Conservation (phyloP, 2,888 invertebrate genomes). For the Dasysyrphus albostriatus region DNA sequence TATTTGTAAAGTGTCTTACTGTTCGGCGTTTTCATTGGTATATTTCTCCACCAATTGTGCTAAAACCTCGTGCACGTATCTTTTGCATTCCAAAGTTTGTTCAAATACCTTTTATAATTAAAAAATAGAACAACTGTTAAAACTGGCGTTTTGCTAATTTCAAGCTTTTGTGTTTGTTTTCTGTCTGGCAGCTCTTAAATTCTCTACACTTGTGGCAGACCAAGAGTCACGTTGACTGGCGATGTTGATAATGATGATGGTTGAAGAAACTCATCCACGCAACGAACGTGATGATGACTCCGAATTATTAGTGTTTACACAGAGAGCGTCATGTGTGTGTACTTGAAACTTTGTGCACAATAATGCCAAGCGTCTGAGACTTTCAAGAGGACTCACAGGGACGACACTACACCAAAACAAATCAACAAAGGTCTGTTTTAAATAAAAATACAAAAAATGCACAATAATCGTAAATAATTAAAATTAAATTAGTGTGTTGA, state of each 20-base stretch:
- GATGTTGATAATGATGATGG: conserved; percentile 14
- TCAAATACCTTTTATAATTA: too few species aligned
- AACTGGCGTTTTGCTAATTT: too few species aligned
- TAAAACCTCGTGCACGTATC: too few species aligned
- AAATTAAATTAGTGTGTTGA: conserved; percentile 70
- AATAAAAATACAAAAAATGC: conserved; percentile 51
- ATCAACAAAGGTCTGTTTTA: conserved; percentile 29
- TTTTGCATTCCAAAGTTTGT: too few species aligned
- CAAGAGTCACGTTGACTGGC: conserved; percentile 53
- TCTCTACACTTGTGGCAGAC: conserved; percentile 41
- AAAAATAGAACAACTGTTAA: too few species aligned
- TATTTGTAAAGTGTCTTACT: too few species aligned
- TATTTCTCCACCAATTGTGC: too few species aligned
- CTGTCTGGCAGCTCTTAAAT: conserved; percentile 3
- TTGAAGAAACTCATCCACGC: conserved; percentile 35
- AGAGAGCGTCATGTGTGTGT: conserved; percentile 63
- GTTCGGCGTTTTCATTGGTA: too few species aligned
- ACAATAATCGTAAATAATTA: conserved; percentile 70
- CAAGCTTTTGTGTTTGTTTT: too few species aligned
- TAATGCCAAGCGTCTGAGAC: conserved; percentile 31
- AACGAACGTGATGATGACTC: conserved; percentile 31
- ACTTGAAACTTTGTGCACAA: conserved; percentile 59
- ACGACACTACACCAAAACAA: conserved; percentile 13
- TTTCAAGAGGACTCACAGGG: conserved; percentile 26
- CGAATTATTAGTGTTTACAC: conserved; percentile 59